These are phyloP conservation scores for Lagria hirta DNA, from an alignment of 2,888 invertebrate species.

Conservation along the genomic window DNA sequence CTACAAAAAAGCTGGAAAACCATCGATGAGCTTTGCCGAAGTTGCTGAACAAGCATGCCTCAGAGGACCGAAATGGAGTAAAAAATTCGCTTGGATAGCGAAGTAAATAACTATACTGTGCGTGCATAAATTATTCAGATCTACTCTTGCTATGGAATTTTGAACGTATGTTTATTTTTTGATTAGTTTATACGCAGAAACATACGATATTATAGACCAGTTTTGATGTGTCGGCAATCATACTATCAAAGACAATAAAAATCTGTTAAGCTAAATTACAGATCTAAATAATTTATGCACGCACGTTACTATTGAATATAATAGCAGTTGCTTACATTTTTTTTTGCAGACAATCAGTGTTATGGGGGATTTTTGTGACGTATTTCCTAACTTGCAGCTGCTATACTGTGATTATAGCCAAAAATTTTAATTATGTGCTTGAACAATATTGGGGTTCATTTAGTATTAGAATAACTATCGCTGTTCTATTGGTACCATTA, in stretches of 20 bases:
- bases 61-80: slow-evolving; percentile 72
- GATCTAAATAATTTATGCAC: no score
- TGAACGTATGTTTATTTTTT: no score
- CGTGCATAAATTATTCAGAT: no score
- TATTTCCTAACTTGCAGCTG: slow-evolving; percentile 98
- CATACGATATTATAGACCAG: no score
- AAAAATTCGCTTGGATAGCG: slow-evolving; percentile 63
- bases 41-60: slow-evolving; percentile 79
- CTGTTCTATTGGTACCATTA: slow-evolving; percentile 69
- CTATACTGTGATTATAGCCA: slow-evolving; percentile 90
- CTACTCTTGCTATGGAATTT: no score
- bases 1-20: slow-evolving; percentile 69
- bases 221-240: no score
- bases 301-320: no score
- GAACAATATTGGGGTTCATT: slow-evolving; percentile 60
- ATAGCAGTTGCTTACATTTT: slow-evolving; percentile 12
- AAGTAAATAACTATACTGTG: no score
- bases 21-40: slow-evolving; percentile 82
- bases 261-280: no score
- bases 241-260: no score
- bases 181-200: no score
- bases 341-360: slow-evolving; percentile 66
- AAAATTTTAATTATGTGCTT: slow-evolving; percentile 76
- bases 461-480: slow-evolving; percentile 66
- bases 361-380: slow-evolving; percentile 81